These are phyloP conservation scores for Linnaemya tessellans DNA, from an alignment of 2,888 invertebrate species.

Conservation along the genomic window DNA sequence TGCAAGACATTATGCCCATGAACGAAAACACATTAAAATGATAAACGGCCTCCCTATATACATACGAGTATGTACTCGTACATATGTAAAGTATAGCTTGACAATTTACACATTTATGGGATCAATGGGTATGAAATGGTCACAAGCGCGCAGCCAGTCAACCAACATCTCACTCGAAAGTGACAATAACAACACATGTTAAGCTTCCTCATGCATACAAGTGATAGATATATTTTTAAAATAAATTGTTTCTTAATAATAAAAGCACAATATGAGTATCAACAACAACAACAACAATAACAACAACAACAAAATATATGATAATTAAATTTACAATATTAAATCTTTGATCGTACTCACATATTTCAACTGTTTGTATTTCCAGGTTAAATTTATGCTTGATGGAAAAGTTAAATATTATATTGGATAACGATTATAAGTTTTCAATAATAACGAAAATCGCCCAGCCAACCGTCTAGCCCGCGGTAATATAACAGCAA, in stretches of 20 bases:
- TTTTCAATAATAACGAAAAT: constrained; percentile 51
- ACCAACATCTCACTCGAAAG: background rate
- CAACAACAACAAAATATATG: constrained; percentile 10
- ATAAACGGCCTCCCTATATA: constrained; percentile 16
- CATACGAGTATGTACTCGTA: too few relatives aligned
- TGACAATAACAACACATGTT: constrained; percentile 45
- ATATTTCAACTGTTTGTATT: constrained; percentile 19
- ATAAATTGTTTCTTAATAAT: constrained; percentile 43
- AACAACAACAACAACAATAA: background rate
- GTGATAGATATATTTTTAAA: constrained; percentile 54
- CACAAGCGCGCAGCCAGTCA: background rate
- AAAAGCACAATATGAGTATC: background rate
- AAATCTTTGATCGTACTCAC: background rate
- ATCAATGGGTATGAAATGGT: constrained; percentile 47
- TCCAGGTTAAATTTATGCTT: constrained; percentile 64
- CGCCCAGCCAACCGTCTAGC: constrained; percentile 46
- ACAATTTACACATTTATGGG: constrained; percentile 47
- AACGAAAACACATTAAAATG: constrained; percentile 1
- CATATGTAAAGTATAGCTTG: constrained; percentile 48
- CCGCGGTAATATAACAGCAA: constrained; percentile 7
- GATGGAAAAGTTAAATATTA: constrained; percentile 58
- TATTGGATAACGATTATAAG: constrained; percentile 47
- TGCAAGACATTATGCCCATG: constrained; percentile 1
- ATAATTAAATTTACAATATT: constrained; percentile 52
- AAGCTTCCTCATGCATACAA: constrained; percentile 61